phyloP scores from a whole-genome alignment of 2,888 invertebrate genomes.

The Diarsia mendica region DNA sequence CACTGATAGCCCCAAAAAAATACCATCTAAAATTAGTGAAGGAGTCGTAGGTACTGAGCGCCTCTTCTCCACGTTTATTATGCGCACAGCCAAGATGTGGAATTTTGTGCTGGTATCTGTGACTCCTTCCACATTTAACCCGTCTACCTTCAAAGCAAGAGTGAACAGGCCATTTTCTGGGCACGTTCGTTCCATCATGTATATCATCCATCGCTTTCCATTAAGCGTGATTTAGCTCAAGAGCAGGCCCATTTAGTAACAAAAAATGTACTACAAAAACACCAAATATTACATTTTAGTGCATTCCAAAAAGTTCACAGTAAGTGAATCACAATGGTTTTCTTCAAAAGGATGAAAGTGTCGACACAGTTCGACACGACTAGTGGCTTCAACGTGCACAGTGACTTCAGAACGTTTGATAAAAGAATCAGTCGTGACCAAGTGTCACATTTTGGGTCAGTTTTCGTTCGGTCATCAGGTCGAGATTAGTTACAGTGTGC shows the following conservation, averaged over 20 bases:
- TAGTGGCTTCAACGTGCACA: conserved; percentile 63
- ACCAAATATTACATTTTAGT: conserved; percentile 19
- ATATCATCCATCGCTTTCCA: too few relatives aligned
- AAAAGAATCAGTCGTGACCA: conserved; percentile 78
- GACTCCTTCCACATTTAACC: too few relatives aligned
- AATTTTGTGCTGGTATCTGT: too few relatives aligned
- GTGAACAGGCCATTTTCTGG: too few relatives aligned
- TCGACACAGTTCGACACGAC: conserved; percentile 69
- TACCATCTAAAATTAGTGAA: not conserved
- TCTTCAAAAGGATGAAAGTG: conserved; percentile 71
- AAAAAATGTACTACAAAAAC: not conserved
- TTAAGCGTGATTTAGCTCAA: too few relatives aligned
- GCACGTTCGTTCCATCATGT: too few relatives aligned
- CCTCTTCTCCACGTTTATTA: too few relatives aligned
- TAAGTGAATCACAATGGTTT: conserved; percentile 43
- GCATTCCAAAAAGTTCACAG: conserved; percentile 40
- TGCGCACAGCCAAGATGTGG: too few relatives aligned
- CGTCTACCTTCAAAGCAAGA: too few relatives aligned
- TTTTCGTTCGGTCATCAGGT: conserved; percentile 70
- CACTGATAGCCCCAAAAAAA: not conserved
- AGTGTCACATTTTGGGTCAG: conserved; percentile 73
- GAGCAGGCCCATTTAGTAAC: too few relatives aligned
- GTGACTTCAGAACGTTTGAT: conserved; percentile 70
- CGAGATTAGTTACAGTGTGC: conserved; percentile 43
- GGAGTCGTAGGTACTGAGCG: too few relatives aligned